These are phyloP conservation scores for Capromys pilorides DNA, from an alignment of 2,797 vertebrate genomes.

Conservation along the genomic window DNA sequence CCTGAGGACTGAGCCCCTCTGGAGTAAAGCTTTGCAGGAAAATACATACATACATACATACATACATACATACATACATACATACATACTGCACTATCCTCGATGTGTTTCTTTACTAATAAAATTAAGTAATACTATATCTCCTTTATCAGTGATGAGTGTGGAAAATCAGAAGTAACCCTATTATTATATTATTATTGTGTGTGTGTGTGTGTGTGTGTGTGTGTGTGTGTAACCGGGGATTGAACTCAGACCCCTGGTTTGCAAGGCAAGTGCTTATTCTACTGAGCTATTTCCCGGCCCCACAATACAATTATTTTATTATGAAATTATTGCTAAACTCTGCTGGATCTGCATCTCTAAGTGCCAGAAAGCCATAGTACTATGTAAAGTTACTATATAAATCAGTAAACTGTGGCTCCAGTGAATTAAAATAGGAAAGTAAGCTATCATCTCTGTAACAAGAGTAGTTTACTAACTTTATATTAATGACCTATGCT, in stretches of 20 bases:
- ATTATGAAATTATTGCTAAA: background rate
- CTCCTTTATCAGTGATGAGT: background rate
- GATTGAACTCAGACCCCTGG: too few relatives aligned
- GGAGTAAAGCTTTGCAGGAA: too few relatives aligned
- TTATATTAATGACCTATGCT: conserved; percentile 9
- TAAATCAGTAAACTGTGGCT: conserved; percentile 43
- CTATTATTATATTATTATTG: too few relatives aligned
- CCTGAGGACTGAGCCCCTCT: too few relatives aligned
- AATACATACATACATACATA: too few relatives aligned
- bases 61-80: too few relatives aligned
- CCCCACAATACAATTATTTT: too few relatives aligned
- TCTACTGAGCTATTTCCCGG: too few relatives aligned
- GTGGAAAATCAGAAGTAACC: background rate
- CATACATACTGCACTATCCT: background rate
- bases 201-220: too few relatives aligned
- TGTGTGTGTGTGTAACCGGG: too few relatives aligned
- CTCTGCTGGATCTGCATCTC: background rate
- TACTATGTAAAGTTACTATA: background rate
- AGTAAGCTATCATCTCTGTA: conserved; percentile 38
- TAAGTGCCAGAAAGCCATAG: background rate
- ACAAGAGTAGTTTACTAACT: conserved; percentile 14
- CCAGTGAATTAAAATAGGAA: conserved; percentile 15
- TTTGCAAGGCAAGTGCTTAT: too few relatives aligned
- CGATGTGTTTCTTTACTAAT: conserved; percentile 1
- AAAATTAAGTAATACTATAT: conserved; percentile 47